Percentiles rank a stretch among this genome's conserved stretches.
These are phyloP conservation scores for Daphoenositta chrysoptera DNA, from an alignment of 2,113 vertebrate species.

Conservation along the genomic window DNA sequence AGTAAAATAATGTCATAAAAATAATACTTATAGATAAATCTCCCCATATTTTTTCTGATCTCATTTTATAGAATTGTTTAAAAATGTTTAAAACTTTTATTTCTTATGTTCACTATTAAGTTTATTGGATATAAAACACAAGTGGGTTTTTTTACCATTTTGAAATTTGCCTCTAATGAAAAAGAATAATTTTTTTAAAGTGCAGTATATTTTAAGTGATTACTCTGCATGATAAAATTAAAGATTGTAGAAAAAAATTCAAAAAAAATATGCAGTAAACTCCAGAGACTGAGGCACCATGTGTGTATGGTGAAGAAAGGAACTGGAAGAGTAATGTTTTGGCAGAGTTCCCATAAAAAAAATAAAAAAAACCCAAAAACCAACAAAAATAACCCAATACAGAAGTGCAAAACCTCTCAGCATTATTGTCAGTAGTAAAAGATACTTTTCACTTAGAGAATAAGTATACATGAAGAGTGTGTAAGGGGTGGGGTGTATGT, in stretches of 20 bases:
- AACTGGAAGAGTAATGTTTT: not conserved
- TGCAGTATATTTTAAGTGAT: not conserved
- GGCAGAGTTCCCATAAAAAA: not conserved
- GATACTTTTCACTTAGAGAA: not conserved
- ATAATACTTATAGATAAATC: not conserved
- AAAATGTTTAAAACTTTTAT: not conserved
- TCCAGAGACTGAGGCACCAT: not conserved
- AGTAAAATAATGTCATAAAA: not conserved
- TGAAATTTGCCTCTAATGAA: not conserved
- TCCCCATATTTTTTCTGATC: not conserved
- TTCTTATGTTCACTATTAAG: not conserved
- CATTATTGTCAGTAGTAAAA: not conserved
- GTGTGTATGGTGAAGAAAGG: accelerated
- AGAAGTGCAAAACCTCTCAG: not conserved
- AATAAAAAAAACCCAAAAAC: not conserved
- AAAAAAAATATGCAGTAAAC: not conserved
- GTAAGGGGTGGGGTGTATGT: not conserved
- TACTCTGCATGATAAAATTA: not conserved
- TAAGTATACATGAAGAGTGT: not conserved
- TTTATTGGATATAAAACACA: not conserved
- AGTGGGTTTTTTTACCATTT: accelerated
- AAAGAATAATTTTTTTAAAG: not conserved
- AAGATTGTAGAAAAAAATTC: not conserved
- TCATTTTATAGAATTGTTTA: not conserved
- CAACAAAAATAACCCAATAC: not conserved